A percentile compares a stretch with the other conserved stretches of the same genome.
Evolutionary conservation across 2,113 vertebrate species (phyloP).

Genomic region (Melanerpes aurifrons): DNA sequence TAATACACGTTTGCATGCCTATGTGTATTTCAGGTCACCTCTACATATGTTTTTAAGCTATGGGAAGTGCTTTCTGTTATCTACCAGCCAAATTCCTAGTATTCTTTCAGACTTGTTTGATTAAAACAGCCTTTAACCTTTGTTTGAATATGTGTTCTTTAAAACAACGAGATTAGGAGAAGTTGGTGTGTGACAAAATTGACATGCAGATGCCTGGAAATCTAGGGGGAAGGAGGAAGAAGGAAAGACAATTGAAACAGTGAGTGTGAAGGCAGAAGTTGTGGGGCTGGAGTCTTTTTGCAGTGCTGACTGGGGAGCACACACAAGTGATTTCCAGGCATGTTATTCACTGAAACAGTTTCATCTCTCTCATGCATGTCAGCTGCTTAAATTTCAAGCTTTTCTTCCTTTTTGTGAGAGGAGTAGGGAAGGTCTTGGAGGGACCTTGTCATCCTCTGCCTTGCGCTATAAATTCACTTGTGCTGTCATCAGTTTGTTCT

Average conservation of each 20-base stretch:
- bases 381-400: slow-evolving; percentile 45
- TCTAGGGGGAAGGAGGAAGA: not conserved
- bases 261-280: not conserved
- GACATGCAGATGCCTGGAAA: slow-evolving; percentile 35
- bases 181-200: slow-evolving; percentile 31
- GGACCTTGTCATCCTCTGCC: not conserved
- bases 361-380: slow-evolving; percentile 53
- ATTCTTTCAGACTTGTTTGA: slow-evolving; percentile 60
- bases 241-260: not conserved
- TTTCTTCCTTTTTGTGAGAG: not conserved
- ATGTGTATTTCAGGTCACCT: not conserved
- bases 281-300: not conserved
- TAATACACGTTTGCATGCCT: not conserved
- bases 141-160: slow-evolving; percentile 52
- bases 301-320: not conserved
- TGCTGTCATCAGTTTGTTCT: not conserved
- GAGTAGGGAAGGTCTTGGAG: not conserved
- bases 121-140: slow-evolving; percentile 58
- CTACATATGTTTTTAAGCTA: slow-evolving; percentile 13
- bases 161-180: slow-evolving; percentile 34
- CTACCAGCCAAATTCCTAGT: slow-evolving; percentile 40
- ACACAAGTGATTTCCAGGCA: slow-evolving; percentile 15
- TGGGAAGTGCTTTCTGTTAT: slow-evolving; percentile 47
- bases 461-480: slow-evolving; percentile 30
- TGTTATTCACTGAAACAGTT: slow-evolving; percentile 65